Percentiles rank a stretch among this genome's conserved stretches.
Conservation (phyloP, 2,797 vertebrate species). For the Emys orbicularis region DNA sequence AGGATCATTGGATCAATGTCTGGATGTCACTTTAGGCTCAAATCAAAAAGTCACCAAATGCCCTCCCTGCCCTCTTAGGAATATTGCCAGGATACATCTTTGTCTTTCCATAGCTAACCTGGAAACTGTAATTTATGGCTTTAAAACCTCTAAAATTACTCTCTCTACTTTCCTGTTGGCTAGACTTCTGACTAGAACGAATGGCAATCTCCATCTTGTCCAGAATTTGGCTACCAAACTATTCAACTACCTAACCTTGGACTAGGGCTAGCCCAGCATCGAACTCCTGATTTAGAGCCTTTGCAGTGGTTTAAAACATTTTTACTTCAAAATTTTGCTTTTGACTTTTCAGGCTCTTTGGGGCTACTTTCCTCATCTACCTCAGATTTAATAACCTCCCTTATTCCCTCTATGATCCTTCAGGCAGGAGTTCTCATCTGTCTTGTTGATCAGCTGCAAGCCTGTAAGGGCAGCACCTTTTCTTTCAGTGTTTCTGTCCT, state of each 20-base stretch:
- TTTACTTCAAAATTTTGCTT: slow-evolving; percentile 7
- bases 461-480: not conserved
- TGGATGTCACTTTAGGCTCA: not conserved
- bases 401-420: not conserved
- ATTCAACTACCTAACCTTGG: not conserved
- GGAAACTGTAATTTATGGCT: slow-evolving; percentile 27
- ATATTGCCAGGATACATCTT: slow-evolving; percentile 29
- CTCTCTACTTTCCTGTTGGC: slow-evolving; percentile 17
- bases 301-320: slow-evolving; percentile 10
- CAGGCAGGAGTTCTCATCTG: slow-evolving; percentile 2
- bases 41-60: not conserved
- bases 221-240: slow-evolving; percentile 34
- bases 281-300: not conserved
- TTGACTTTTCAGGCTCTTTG: not conserved
- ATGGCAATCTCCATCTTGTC: slow-evolving; percentile 8
- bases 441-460: not conserved
- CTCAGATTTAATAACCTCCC: not conserved
- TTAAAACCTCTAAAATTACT: slow-evolving; percentile 57
- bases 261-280: slow-evolving; percentile 5
- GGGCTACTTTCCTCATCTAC: not conserved
- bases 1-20: not conserved
- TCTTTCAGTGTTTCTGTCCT: not conserved
- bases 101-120: not conserved
- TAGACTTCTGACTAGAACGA: slow-evolving; percentile 3
- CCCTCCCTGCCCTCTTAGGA: not conserved